phyloP scores from a whole-genome alignment of 2,888 invertebrate species.

The Pediacus dermestoides region DNA sequence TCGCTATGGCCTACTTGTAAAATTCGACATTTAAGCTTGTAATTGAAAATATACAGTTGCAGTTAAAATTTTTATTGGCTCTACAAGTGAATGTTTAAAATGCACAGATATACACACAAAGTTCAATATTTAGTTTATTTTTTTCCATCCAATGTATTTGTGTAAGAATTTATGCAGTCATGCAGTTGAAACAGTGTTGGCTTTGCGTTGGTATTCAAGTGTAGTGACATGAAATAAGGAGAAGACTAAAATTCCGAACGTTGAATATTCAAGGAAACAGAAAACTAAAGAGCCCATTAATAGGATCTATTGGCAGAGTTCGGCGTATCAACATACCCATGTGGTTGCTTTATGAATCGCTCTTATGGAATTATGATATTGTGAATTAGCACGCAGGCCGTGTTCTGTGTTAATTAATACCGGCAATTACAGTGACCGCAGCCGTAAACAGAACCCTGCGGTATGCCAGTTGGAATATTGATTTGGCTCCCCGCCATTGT shows the following conservation, averaged over 20 bases:
- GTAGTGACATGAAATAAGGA: slow-evolving; percentile 9
- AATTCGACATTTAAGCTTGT: too few species aligned
- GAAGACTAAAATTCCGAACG: slow-evolving; percentile 7
- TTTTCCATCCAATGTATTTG: too few species aligned
- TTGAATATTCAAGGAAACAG: slow-evolving; percentile 10
- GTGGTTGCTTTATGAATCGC: slow-evolving; percentile 20
- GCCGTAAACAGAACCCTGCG: slow-evolving; percentile 33
- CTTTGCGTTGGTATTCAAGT: slow-evolving; percentile 4
- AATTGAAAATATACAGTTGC: too few species aligned
- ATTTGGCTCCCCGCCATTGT: slow-evolving; percentile 21
- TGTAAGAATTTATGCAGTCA: slow-evolving; percentile 10
- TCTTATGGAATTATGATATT: slow-evolving; percentile 40
- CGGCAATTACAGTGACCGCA: slow-evolving; percentile 36
- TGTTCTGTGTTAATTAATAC: slow-evolving; percentile 42
- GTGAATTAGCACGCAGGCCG: slow-evolving; percentile 41
- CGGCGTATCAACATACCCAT: slow-evolving; percentile 15
- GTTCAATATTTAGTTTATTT: slow-evolving; percentile 5
- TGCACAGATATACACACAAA: too few species aligned
- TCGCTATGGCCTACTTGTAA: too few species aligned
- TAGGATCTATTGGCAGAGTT: slow-evolving; percentile 13
- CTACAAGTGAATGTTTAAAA: too few species aligned
- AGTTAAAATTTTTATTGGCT: too few species aligned
- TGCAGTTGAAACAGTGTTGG: slow-evolving; percentile 7
- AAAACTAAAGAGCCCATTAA: slow-evolving; percentile 13
- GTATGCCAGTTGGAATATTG: slow-evolving; percentile 30